These are phyloP conservation scores for Xyrichtys novacula DNA, from an alignment of 2,797 vertebrate genomes.

Conservation along the genomic window DNA sequence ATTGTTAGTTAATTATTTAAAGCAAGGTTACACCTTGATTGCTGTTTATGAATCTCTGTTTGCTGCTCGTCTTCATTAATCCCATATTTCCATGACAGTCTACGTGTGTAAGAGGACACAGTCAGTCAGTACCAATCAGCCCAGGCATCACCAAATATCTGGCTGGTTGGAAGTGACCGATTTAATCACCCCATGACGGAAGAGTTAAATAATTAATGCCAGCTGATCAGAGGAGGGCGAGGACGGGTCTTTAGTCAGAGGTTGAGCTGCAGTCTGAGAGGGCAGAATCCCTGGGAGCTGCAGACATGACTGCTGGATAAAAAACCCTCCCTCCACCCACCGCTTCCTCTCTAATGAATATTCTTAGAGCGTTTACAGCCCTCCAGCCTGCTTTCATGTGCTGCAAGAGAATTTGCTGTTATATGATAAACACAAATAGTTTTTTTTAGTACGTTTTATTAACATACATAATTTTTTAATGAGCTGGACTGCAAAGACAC, in stretches of 20 bases:
- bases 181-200: slow-evolving; percentile 18
- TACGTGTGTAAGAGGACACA: slow-evolving; percentile 15
- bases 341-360: slow-evolving; percentile 64
- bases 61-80: slow-evolving; percentile 21
- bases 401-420: slow-evolving; percentile 32
- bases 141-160: slow-evolving; percentile 15
- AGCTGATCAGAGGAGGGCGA: slow-evolving; percentile 29
- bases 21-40: slow-evolving; percentile 26
- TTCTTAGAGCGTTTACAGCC: slow-evolving; percentile 43
- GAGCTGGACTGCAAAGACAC: no score
- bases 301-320: slow-evolving; percentile 41
- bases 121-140: slow-evolving; percentile 47
- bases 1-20: no score
- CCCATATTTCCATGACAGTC: slow-evolving; percentile 4
- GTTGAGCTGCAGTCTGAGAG: slow-evolving; percentile 58
- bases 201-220: slow-evolving; percentile 68
- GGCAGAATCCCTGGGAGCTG: slow-evolving; percentile 57
- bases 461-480: neutral
- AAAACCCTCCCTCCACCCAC: slow-evolving; percentile 63
- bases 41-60: slow-evolving; percentile 21
- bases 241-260: slow-evolving; percentile 52
- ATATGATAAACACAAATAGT: slow-evolving; percentile 4
- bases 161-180: slow-evolving; percentile 27
- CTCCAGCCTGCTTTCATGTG: slow-evolving; percentile 22
- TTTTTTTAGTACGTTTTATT: neutral